Evolutionary conservation across 1,140 invertebrate species (phyloP), one percentile per base, ranked within the genome.

Genomic region (Amphibalanus amphitrite): DNA sequence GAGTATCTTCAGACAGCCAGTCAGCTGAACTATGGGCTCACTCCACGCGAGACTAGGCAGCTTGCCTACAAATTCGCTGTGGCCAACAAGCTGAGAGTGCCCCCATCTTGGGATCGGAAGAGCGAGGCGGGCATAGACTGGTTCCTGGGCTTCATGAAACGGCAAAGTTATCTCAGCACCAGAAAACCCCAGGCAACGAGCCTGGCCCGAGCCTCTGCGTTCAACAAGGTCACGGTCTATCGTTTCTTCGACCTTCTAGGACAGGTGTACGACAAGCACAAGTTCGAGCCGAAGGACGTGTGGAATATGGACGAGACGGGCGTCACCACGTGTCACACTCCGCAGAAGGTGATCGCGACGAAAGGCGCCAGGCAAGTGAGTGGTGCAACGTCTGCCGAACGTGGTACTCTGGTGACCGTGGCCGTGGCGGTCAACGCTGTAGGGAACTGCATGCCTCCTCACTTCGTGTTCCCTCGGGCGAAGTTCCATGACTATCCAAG

Each of bases 251-350:
- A 29, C 77, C 77, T 69, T 71, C 77, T 26, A 29, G 70, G 20
- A 38, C 26, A 29, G 75, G 77, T 26, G n/a, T 71, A 76, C 59
- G 70, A 72, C 69, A 29, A 69, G 69, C 68, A 79, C 71, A 72
- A 75, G 28, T 78, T 78, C 71, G 68, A 69, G 70, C 69, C 77
- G 28, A 26, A 69, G 15, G 73, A 75, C 10, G 82, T 84, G 29
- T 82, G 77, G 69, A 83, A 84, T 74, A 75, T 82, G 23, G 82
- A 84, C 76, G 83, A 84, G 75, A 83, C 80, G 8, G 82, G 81
- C 25, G 74, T 82, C 64, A 80, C 79, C 33, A 83, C 81, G 23
- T 80, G 83, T 1, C 77, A 82, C 33, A 80, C 79, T 74, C 78
- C 78, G 28, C 69, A 73, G 67, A 82, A 81, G 74, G 76, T 85